These are phyloP conservation scores for Diplazon laetatorius DNA, from an alignment of 2,888 invertebrate species.

Conservation along the genomic window DNA sequence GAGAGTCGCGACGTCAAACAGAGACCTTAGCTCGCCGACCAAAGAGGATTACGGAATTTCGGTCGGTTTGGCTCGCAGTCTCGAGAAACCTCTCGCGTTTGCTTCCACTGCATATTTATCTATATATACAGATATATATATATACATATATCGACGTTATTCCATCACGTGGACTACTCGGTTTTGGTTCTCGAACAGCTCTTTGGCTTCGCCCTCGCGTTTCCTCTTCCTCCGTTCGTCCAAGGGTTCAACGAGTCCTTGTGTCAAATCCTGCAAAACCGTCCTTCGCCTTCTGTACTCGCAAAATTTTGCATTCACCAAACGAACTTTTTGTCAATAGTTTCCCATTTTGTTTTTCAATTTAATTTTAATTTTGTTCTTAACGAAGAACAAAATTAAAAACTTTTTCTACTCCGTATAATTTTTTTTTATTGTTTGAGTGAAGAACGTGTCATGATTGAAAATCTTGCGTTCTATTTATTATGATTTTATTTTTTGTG, in stretches of 20 bases:
- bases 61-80: conserved; percentile 40
- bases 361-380: not conserved
- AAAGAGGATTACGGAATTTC: conserved; percentile 82
- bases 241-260: conserved; percentile 19
- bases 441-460: no score
- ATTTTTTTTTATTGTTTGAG: no score
- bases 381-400: no score
- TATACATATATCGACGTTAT: conserved; percentile 9
- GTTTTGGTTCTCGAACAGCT: conserved; percentile 8
- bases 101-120: conserved; percentile 9
- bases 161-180: conserved; percentile 9
- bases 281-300: not conserved
- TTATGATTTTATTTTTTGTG: no score
- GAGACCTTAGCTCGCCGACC: conserved; percentile 80
- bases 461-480: no score
- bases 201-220: not conserved
- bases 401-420: no score
- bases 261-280: not conserved
- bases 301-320: not conserved
- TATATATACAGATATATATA: not conserved
- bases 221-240: conserved; percentile 2
- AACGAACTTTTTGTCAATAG: not conserved
- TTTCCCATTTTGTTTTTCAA: no score
- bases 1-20: conserved; percentile 76
- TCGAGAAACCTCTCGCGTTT: conserved; percentile 40